Evolutionary conservation across 2,113 vertebrate species (phyloP), one percentile per base, ranked within the genome.

Genomic region (Python bivittatus): DNA sequence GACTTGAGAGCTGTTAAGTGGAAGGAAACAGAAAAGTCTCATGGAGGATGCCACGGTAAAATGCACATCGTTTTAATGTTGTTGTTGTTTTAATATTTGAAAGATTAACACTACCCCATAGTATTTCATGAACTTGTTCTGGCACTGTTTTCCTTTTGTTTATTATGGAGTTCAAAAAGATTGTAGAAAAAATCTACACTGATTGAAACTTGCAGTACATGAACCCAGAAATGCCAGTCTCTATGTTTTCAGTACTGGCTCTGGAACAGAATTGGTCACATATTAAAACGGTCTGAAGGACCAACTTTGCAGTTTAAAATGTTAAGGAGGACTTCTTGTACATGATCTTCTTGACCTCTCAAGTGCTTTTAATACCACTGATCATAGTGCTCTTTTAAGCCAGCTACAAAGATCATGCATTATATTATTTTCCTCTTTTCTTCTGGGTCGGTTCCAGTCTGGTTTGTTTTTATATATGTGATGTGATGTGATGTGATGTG

Each of bases 21-120:
- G 98, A 93, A n/a, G 4, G 96, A 97, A 91, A 97, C 94, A 95
- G 96, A 97, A 91, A n/a, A 94, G 0, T 56, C 22, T 4, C 97
- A 98, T 0, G 97, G 96, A 94, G 96, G 96, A 23, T 98, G 97
- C 90, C 97, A 98, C 0, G 97, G 97, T 98, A 96, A 97, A 95
- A 9, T 88, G 0, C 60, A 83, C 0, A 0, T 0, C 0, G 84
- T 94, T 79, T 4, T 83, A 87, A 72, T 1, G 38, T 15, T 48
- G 54, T 15, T 33, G 52, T 52, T 54, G n/a, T 29, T n/a, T 22
- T 86, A 88, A 8, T 0, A 84, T n/a, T 79, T 3, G 4, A 92
- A 61, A 94, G 90, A 44, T 60, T 61, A 58, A 61, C 2, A 54
- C 12, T 53, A 48, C 17, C 29, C 7, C 38, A n/a, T 9, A 68